Percentiles rank a stretch among this genome's conserved stretches.
phyloP scores from a whole-genome alignment of 2,888 invertebrate genomes.

The Tinea semifulvella region DNA sequence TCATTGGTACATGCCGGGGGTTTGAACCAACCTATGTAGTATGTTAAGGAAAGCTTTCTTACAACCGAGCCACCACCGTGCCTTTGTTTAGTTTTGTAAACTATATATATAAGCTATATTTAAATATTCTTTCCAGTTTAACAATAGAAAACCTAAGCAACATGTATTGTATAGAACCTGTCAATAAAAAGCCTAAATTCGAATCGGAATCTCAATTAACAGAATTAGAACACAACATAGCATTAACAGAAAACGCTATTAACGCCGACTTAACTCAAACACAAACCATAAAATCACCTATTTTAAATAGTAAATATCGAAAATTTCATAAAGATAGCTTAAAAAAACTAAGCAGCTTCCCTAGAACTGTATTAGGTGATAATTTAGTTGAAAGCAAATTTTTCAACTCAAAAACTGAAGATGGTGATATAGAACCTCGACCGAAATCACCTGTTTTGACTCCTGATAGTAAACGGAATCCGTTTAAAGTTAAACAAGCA shows the following conservation, averaged over 20 bases:
- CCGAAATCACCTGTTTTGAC: slow-evolving; percentile 21
- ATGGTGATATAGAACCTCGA: slow-evolving; percentile 27
- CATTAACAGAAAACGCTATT: slow-evolving; percentile 26
- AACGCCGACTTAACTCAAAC: slow-evolving; percentile 23
- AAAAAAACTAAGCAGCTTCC: slow-evolving; percentile 58
- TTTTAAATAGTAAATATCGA: slow-evolving; percentile 52
- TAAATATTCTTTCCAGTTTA: slow-evolving; percentile 40
- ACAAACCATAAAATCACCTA: slow-evolving; percentile 46
- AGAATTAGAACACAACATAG: slow-evolving; percentile 26
- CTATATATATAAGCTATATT: too few relatives aligned
- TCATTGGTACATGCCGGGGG: too few relatives aligned
- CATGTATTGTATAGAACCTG: slow-evolving; percentile 52
- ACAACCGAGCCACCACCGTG: too few relatives aligned
- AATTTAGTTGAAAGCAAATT: slow-evolving; percentile 69
- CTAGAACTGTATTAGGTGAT: slow-evolving; percentile 46
- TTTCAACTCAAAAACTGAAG: slow-evolving; percentile 35
- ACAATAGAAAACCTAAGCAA: slow-evolving; percentile 49
- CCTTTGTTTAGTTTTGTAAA: too few relatives aligned
- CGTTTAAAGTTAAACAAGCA: slow-evolving; percentile 26
- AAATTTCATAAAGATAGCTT: neutral
- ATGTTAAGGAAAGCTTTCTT: too few relatives aligned
- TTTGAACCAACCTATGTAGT: too few relatives aligned
- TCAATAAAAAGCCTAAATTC: slow-evolving; percentile 36
- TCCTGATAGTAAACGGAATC: slow-evolving; percentile 30
- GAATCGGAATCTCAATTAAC: slow-evolving; percentile 26